Evolutionary conservation across 2,888 invertebrate genomes (phyloP).

Genomic region (Apodemia duryi): DNA sequence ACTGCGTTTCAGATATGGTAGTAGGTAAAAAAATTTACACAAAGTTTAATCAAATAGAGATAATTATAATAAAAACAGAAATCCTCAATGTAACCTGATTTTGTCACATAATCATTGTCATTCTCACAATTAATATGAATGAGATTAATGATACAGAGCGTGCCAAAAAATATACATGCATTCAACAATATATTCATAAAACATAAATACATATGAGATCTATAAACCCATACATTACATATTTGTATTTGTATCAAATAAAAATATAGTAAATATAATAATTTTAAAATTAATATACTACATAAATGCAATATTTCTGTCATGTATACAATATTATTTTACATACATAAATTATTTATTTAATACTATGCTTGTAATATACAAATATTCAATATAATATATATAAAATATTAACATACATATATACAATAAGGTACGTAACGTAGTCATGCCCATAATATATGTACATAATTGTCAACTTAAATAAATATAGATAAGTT

Average conservation of each 20-base stretch:
- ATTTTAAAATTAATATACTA: slow-evolving; percentile 35
- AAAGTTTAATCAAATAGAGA: too few relatives aligned
- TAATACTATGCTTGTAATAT: slow-evolving; percentile 33
- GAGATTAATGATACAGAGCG: too few relatives aligned
- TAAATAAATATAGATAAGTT: slow-evolving; percentile 20
- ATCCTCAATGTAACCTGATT: too few relatives aligned
- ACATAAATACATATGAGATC: slow-evolving; percentile 50
- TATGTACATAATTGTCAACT: slow-evolving; percentile 30
- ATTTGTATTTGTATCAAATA: slow-evolving; percentile 35
- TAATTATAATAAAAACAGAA: too few relatives aligned
- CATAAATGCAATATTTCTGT: slow-evolving; percentile 50
- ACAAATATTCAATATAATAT: slow-evolving; percentile 31
- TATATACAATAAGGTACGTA: slow-evolving; percentile 30
- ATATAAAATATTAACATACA: slow-evolving; percentile 33
- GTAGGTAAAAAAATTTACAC: too few relatives aligned
- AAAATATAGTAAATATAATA: slow-evolving; percentile 36
- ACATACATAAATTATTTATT: slow-evolving; percentile 22
- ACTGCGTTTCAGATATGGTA: too few relatives aligned
- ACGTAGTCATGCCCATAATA: slow-evolving; percentile 29
- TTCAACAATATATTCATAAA: too few relatives aligned
- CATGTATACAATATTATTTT: slow-evolving; percentile 38
- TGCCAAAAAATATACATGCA: too few relatives aligned
- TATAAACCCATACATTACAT: slow-evolving; percentile 35
- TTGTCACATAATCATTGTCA: too few relatives aligned
- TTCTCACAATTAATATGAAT: too few relatives aligned